These are phyloP conservation scores for Drosophila mojavensis DNA, from an alignment of 1,140 invertebrate species.

Conservation along the genomic window DNA sequence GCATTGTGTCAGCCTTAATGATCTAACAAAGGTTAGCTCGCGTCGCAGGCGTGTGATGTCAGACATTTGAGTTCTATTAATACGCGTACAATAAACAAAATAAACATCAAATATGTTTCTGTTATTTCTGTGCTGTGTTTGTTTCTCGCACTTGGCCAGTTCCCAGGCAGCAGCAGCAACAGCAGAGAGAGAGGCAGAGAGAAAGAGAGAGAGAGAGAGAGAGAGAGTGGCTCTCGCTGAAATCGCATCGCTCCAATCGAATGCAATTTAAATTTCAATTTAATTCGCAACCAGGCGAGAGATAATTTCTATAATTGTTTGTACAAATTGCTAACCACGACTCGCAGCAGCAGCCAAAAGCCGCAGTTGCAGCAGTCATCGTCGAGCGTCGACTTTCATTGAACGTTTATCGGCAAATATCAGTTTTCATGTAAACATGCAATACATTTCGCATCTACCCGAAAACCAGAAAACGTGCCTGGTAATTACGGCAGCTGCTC, in stretches of 20 bases:
- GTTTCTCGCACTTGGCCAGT: constrained; percentile 33
- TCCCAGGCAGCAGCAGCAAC: constrained; percentile 7
- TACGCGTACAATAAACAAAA: constrained; percentile 46
- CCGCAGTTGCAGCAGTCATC: constrained; percentile 26
- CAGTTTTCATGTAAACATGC: constrained; percentile 81
- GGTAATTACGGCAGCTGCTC: constrained; percentile 56
- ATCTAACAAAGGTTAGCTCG: constrained; percentile 65
- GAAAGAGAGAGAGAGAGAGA: constrained; percentile 6
- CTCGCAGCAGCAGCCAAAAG: constrained; percentile 35
- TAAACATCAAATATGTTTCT: constrained; percentile 44
- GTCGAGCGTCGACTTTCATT: constrained; percentile 66
- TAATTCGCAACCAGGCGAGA: constrained; percentile 73
- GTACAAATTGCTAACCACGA: constrained; percentile 79
- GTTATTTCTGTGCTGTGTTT: constrained; percentile 31
- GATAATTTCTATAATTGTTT: constrained; percentile 83
- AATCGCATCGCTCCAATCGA: constrained; percentile 63
- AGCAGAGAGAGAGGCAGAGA: constrained; percentile 1
- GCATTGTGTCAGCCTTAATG: constrained; percentile 47
- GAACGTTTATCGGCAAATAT: constrained; percentile 78
- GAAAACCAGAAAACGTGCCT: constrained; percentile 49
- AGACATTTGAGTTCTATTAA: constrained; percentile 75
- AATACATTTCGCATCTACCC: constrained; percentile 76
- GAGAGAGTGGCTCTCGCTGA: constrained; percentile 25
- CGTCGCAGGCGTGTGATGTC: constrained; percentile 67
- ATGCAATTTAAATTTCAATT: constrained; percentile 83